phyloP scores from a whole-genome alignment of 2,888 invertebrate genomes.

The Calameuta pallipes region DNA sequence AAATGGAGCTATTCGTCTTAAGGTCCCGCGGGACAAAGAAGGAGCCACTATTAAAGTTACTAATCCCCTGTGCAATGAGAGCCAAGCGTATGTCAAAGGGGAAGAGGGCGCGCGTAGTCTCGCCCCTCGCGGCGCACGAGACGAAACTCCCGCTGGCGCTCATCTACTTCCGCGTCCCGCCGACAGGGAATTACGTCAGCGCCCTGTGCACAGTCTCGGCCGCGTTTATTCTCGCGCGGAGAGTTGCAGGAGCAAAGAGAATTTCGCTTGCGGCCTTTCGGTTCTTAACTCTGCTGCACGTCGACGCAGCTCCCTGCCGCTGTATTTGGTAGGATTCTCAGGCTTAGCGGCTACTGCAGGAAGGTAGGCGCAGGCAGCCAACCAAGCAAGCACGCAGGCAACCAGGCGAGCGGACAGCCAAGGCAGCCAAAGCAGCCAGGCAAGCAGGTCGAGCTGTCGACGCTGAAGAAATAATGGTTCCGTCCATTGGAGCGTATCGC shows the following conservation, averaged over 20 bases:
- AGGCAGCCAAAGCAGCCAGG: background rate
- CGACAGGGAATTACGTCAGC: too few relatives aligned
- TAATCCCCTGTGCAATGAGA: constrained; percentile 27
- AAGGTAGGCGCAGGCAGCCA: constrained; percentile 37
- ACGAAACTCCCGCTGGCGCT: too few relatives aligned
- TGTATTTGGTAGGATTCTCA: constrained; percentile 52
- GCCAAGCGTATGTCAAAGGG: constrained; percentile 37
- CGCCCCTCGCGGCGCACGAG: too few relatives aligned
- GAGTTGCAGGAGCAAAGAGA: too few relatives aligned
- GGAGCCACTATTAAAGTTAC: too few relatives aligned
- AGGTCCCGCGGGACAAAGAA: too few relatives aligned
- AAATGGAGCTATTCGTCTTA: too few relatives aligned
- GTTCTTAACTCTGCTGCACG: constrained; percentile 1
- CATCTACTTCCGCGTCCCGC: too few relatives aligned
- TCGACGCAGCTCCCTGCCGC: constrained; percentile 15
- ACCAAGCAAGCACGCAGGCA: background rate
- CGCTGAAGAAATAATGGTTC: constrained; percentile 57
- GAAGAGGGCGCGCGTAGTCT: constrained; percentile 28
- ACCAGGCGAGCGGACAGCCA: background rate
- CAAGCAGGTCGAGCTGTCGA: constrained; percentile 40
- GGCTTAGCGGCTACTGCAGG: constrained; percentile 38
- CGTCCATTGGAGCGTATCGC: constrained; percentile 32
- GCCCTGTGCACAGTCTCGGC: too few relatives aligned
- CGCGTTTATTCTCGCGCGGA: too few relatives aligned
- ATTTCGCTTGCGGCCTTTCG: too few relatives aligned